Percentiles rank a stretch among this genome's conserved stretches.
phyloP scores from a whole-genome alignment of 2,113 vertebrate species.

The Lasiurus cinereus region DNA sequence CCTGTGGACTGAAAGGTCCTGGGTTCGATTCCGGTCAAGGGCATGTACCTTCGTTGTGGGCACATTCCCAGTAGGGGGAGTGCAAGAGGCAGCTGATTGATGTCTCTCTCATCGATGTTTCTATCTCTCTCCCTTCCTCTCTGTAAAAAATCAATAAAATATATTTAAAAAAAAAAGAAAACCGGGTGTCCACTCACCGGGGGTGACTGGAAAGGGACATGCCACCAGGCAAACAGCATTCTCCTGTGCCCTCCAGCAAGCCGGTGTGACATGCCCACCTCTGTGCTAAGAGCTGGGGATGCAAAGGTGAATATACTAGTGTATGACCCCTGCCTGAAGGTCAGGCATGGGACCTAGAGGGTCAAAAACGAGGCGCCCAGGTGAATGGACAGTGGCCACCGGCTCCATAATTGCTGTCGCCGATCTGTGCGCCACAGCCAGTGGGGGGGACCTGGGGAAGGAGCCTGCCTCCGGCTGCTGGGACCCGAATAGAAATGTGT shows the following conservation, averaged over 20 bases:
- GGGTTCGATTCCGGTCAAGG: no score
- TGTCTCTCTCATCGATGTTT: no score
- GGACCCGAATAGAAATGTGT: neutral
- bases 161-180: no score
- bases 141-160: no score
- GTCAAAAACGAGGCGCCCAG: neutral
- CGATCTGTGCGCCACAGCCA: accelerated
- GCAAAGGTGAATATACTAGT: neutral
- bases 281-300: neutral
- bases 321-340: neutral
- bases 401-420: no score
- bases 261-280: neutral
- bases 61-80: no score
- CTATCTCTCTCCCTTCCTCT: no score
- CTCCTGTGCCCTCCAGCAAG: neutral
- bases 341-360: neutral
- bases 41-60: no score
- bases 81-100: no score
- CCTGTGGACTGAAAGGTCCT: no score
- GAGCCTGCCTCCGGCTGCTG: neutral
- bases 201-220: accelerated
- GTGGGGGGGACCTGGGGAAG: neutral
- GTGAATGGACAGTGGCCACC: neutral
- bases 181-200: neutral
- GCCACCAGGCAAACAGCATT: neutral